These are phyloP conservation scores for Sceloporus undulatus DNA, from an alignment of 2,113 vertebrate genomes.

Conservation along the genomic window DNA sequence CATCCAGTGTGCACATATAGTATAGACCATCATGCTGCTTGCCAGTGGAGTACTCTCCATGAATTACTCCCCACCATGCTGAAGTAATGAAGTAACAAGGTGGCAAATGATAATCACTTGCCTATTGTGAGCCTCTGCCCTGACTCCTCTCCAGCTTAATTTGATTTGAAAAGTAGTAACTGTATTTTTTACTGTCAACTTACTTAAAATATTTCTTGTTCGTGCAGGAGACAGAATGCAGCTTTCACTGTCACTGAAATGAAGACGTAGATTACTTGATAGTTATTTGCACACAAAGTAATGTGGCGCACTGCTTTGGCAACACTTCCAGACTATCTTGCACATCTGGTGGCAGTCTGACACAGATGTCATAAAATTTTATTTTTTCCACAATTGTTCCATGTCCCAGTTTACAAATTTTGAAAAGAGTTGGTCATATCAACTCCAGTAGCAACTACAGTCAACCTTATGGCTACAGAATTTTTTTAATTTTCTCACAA, in stretches of 20 bases:
- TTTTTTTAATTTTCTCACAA: constrained; percentile 72
- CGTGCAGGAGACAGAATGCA: constrained; percentile 59
- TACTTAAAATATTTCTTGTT: constrained; percentile 64
- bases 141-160: constrained; percentile 66
- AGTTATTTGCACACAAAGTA: constrained; percentile 64
- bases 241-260: constrained; percentile 43
- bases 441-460: constrained; percentile 74
- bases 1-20: constrained; percentile 76
- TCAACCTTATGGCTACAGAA: constrained; percentile 80
- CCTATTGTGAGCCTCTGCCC: constrained; percentile 66
- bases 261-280: constrained; percentile 38
- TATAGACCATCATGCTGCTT: constrained; percentile 77
- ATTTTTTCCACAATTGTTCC: constrained; percentile 69
- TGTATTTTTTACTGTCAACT: constrained; percentile 48
- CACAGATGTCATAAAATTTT: constrained; percentile 56
- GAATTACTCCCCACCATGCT: constrained; percentile 69
- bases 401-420: constrained; percentile 55
- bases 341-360: constrained; percentile 56
- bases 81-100: constrained; percentile 70
- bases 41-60: constrained; percentile 65
- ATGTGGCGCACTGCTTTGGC: constrained; percentile 48
- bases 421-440: constrained; percentile 69
- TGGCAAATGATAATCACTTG: constrained; percentile 67
- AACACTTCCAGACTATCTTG: constrained; percentile 55
- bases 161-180: constrained; percentile 37